Evolutionary conservation across 2,888 invertebrate genomes (phyloP).

Genomic region (Euplagia quadripunctaria): DNA sequence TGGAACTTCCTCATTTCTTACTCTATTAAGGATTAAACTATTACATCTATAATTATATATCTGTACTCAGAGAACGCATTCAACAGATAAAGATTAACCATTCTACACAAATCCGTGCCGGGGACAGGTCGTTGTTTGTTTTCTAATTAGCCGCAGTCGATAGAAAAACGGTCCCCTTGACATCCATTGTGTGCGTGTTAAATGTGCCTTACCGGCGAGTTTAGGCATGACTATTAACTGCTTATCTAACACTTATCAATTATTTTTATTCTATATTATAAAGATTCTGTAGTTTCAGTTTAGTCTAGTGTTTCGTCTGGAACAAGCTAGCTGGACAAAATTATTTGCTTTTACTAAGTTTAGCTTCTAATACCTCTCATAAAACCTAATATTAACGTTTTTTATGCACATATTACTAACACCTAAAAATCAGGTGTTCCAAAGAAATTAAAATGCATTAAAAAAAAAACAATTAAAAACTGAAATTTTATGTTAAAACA

Average conservation of each 20-base stretch:
- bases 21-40: not conserved
- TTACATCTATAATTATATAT: not conserved
- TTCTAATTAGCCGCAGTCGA: constrained; percentile 37
- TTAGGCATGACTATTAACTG: not conserved
- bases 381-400: no score
- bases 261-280: not conserved
- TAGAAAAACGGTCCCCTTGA: constrained; percentile 54
- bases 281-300: not conserved
- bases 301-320: no score
- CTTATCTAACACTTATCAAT: constrained; percentile 9
- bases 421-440: no score
- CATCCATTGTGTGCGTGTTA: constrained; percentile 27
- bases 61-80: not conserved
- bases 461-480: no score
- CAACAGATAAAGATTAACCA: not conserved
- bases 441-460: no score
- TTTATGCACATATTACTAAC: no score
- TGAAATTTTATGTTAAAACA: no score
- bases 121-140: constrained; percentile 45
- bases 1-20: not conserved
- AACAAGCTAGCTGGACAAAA: no score
- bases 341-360: no score
- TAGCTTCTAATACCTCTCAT: no score
- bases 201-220: constrained; percentile 27
- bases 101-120: constrained; percentile 34